Percentiles rank a stretch among this genome's conserved stretches.
Conservation (phyloP, 2,113 vertebrate species). For the Hemiprocne comata region DNA sequence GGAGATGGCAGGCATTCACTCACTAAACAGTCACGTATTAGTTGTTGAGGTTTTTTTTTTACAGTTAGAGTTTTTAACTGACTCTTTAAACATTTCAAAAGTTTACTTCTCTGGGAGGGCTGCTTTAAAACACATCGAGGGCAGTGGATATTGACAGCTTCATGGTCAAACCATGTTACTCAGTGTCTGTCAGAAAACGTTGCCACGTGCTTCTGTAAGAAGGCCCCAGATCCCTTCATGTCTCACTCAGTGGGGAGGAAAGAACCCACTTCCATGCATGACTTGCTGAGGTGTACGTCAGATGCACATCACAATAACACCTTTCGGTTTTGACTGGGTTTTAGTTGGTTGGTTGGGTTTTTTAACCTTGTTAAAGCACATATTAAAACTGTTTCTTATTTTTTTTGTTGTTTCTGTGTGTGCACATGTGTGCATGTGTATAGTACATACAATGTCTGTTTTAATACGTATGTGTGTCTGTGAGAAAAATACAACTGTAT, state of each 20-base stretch:
- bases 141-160: not conserved
- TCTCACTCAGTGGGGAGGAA: not conserved
- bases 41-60: not conserved
- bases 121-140: not conserved
- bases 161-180: not conserved
- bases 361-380: not conserved
- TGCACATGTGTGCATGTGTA: not conserved
- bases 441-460: not conserved
- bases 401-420: not conserved
- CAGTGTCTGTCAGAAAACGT: not conserved
- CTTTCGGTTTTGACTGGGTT: not conserved
- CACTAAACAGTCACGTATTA: not conserved
- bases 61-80: not conserved
- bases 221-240: not conserved
- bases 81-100: not conserved
- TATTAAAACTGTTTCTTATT: not conserved
- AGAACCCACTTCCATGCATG: not conserved
- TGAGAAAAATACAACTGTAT: not conserved
- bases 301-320: fast-evolving
- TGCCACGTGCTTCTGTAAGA: not conserved
- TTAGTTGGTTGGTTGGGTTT: not conserved
- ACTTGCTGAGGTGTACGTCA: not conserved
- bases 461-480: not conserved
- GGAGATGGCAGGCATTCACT: not conserved
- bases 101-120: not conserved